Evolutionary conservation across 2,888 invertebrate species (phyloP).

Genomic region (Sphinx pinastri): DNA sequence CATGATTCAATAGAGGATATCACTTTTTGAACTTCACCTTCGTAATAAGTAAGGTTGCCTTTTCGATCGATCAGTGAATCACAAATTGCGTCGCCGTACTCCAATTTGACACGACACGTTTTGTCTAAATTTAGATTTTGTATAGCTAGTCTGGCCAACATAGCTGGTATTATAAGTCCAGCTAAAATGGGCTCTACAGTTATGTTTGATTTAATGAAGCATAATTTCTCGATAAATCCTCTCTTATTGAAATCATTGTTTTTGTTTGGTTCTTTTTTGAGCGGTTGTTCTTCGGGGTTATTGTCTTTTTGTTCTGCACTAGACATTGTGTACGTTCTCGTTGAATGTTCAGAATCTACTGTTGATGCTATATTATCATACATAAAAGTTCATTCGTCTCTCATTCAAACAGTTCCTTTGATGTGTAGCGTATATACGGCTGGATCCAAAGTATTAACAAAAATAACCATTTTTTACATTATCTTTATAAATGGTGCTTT

Average conservation of each 20-base stretch:
- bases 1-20: slow-evolving; percentile 82
- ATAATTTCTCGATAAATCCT: slow-evolving; percentile 79
- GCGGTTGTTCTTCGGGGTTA: slow-evolving; percentile 58
- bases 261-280: slow-evolving; percentile 49
- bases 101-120: slow-evolving; percentile 66
- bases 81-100: slow-evolving; percentile 65
- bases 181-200: slow-evolving; percentile 89
- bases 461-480: slow-evolving; percentile 24
- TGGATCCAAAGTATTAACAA: slow-evolving; percentile 38
- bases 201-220: slow-evolving; percentile 82
- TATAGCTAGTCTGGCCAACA: slow-evolving; percentile 87
- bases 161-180: slow-evolving; percentile 86
- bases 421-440: slow-evolving; percentile 38
- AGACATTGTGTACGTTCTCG: slow-evolving; percentile 50
- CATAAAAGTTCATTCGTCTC: slow-evolving; percentile 48
- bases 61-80: slow-evolving; percentile 61
- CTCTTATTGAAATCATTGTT: slow-evolving; percentile 58
- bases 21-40: slow-evolving; percentile 83
- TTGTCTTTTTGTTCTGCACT: slow-evolving; percentile 43
- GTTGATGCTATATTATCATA: slow-evolving; percentile 40
- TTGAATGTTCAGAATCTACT: slow-evolving; percentile 43
- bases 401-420: slow-evolving; percentile 41
- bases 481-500: slow-evolving; percentile 31
- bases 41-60: slow-evolving; percentile 84
- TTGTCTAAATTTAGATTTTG: slow-evolving; percentile 77